Evolutionary conservation across 2,113 vertebrate genomes (phyloP), one percentile per base, ranked within the genome.

Genomic region (Lipophrys pholis): DNA sequence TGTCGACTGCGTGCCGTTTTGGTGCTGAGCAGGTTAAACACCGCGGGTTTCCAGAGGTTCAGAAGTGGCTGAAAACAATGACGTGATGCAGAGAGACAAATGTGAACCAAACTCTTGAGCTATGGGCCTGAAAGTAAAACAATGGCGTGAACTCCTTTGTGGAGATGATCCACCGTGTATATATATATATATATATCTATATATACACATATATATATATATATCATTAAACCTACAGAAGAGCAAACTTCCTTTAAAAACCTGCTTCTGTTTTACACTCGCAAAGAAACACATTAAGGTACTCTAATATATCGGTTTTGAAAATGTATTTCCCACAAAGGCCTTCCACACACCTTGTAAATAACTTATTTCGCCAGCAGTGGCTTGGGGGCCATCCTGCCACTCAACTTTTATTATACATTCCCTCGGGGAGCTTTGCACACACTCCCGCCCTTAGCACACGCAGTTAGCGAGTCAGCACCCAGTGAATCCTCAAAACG

Each of bases 401-500:
- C 60, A 51, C 69, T 59, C 58, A 53, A 60, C 50, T 68, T 51
- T 59, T 70, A 61, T 69, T 76, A 72, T 66, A 74, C 58, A 40
- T 46, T 43, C 68, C 40, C 79, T 52, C 56, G 39, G 65, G 7
- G 51, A 30, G 21, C 35, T 43, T 39, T 4, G 21, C 53, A 11
- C 49, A 49, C 61, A 36, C 12, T 3, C 38, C 57, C 58, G 4
- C 42, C 43, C 54, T 21, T 53, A 42, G 35, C 69, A 48, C 71
- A 43, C 61, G 80, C 80, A 56, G 48, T 59, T 50, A 80, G 67
- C 59, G 14, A 74, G 75, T 68, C 74, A 68, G 79, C 78, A 86
- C 82, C 75, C 52, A 59, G 80, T 82, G 84, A 89, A 85, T 82
- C 65, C 69, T 85, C 84, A 82, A 76, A 30, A 83, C 83, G 86